Evolutionary conservation across 2,113 vertebrate genomes (phyloP).

Genomic region (Meriones unguiculatus): DNA sequence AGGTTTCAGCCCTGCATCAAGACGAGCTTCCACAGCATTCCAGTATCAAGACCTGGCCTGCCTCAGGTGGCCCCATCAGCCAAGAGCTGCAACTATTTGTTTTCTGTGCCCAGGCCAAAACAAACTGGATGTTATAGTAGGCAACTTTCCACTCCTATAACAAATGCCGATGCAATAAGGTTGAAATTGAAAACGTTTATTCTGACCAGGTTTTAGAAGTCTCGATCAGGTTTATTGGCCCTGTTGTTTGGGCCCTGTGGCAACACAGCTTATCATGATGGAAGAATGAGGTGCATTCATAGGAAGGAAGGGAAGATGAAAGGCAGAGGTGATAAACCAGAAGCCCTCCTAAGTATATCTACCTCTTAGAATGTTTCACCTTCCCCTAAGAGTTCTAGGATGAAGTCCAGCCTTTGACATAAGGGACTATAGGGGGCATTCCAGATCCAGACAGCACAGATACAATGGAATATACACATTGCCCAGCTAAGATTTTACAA

Average conservation of each 20-base stretch:
- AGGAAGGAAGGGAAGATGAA: neutral
- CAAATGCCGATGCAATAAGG: neutral
- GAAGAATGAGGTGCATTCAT: neutral
- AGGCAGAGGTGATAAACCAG: neutral
- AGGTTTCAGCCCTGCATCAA: neutral
- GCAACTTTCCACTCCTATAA: neutral
- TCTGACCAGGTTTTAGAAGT: neutral
- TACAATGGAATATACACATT: neutral
- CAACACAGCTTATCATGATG: neutral
- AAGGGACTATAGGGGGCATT: neutral
- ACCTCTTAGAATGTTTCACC: neutral
- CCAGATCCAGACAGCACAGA: neutral
- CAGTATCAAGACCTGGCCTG: neutral
- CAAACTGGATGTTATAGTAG: neutral
- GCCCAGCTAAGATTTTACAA: neutral
- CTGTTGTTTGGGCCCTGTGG: neutral
- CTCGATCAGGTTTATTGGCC: neutral
- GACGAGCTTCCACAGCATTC: neutral
- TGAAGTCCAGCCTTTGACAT: neutral
- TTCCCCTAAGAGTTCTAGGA: neutral
- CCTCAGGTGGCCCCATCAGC: neutral
- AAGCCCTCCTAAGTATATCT: neutral
- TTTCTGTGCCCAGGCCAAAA: neutral
- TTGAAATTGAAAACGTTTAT: neutral
- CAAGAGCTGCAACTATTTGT: slow-evolving; percentile 2